Base-by-base conservation (phyloP, 1,140 invertebrate genomes). In the Planococcus citri region DNA sequence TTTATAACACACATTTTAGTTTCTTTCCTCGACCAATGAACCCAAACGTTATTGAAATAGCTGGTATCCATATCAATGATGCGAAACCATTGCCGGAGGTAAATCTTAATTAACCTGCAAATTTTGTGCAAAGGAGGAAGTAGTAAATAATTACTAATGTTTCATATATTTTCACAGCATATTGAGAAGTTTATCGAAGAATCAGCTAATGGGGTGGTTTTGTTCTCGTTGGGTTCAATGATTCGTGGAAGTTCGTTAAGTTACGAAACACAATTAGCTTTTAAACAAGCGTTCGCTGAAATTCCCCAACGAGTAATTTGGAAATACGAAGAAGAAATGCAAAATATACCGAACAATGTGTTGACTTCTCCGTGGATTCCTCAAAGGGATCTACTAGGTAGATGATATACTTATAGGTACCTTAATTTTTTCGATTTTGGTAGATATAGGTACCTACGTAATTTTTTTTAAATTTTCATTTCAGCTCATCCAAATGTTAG, bases 141-240 rank as follows among this genome's bases (percentile, higher is more conserved):
- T 37, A 37, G 12, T n/a, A 17, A 9, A 51, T 9, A 20, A 9
- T 14, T 51, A 17, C 17, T 17, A 51, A 9, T 20, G 4, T 3
- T 51, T 51, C 10, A n/a, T 51, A 8, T 37, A 8, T 37, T 37
- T 37, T 79, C 70, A 75, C 0, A 83, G 80, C 82, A 86, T 27
- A 71, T 73, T 37, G 78, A 85, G 73, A 74, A 78, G 25, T 83
- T 86, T 73, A 73, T 88, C 9, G 82, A 84, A 70, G 77, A 79
- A 29, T 80, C 84, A 0, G 73, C 76, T 20, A 75, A 84, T 33
- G 87, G 87, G 0, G 83, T 85, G 1, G 83, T 89, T 27, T 86
- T 85, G 71, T 88, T 88, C 77, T 85, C 83, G 41, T 80, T 88
- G 72, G 87, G 87, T 0, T 84, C 86, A 0, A 81, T 83, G 6